phyloP scores from a whole-genome alignment of 2,113 vertebrate species.

The Alouatta palliata region DNA sequence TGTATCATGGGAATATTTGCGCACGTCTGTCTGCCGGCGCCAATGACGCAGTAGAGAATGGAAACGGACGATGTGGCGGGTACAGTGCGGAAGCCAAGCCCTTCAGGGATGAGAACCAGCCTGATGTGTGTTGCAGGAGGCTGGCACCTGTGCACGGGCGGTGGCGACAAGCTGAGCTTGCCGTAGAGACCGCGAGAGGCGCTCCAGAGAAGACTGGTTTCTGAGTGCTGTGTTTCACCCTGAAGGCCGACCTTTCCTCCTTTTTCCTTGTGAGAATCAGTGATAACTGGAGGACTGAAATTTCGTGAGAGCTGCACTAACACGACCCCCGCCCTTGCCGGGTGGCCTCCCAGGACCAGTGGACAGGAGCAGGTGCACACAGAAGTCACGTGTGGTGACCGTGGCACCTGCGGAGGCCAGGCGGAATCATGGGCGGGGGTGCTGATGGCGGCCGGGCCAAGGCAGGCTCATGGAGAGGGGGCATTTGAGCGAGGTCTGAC shows the following conservation, averaged over 20 bases:
- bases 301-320: background rate
- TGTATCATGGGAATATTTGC: background rate
- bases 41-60: background rate
- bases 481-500: background rate
- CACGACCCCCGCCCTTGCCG: rapidly evolving
- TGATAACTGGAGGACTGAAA: background rate
- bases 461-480: background rate
- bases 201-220: background rate
- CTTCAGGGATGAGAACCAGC: background rate
- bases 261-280: background rate
- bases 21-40: too few relatives aligned
- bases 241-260: background rate
- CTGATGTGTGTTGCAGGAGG: background rate
- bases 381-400: background rate
- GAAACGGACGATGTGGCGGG: background rate
- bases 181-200: background rate
- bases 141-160: background rate
- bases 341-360: background rate
- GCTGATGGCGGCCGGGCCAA: background rate
- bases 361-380: background rate
- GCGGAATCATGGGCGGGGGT: background rate
- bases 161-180: background rate
- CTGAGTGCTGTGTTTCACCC: too few relatives aligned
- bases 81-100: too few relatives aligned
- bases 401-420: background rate